Evolutionary conservation across 2,113 vertebrate genomes (phyloP).

Genomic region (Ptilorrhoa leucosticta): DNA sequence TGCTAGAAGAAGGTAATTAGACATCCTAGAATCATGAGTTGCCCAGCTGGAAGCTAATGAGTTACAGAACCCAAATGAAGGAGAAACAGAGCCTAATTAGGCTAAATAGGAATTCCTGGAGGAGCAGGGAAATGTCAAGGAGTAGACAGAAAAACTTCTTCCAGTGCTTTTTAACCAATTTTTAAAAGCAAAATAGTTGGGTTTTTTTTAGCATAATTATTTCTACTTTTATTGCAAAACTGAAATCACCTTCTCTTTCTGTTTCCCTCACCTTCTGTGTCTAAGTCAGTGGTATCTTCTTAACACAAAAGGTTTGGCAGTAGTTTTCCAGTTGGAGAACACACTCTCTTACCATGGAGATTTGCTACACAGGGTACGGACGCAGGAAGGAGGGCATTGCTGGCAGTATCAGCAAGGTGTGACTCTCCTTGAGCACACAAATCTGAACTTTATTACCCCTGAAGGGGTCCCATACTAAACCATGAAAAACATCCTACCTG

Average conservation of each 20-base stretch:
- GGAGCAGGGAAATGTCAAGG: conserved; percentile 49
- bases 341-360: background rate
- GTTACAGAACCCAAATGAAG: conserved; percentile 52
- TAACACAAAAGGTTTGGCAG: background rate
- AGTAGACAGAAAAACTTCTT: conserved; percentile 17
- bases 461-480: background rate
- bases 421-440: background rate
- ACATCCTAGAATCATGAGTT: conserved; percentile 37
- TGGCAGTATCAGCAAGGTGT: background rate
- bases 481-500: background rate
- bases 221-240: background rate
- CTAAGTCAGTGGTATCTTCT: background rate
- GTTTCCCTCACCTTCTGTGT: background rate
- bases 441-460: background rate
- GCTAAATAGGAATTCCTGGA: conserved; percentile 58
- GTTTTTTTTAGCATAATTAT: background rate
- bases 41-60: conserved; percentile 66
- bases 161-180: background rate
- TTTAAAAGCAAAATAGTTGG: background rate
- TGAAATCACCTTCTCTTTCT: background rate
- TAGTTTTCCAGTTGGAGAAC: background rate
- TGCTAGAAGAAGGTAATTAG: conserved; percentile 61
- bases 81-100: conserved; percentile 56
- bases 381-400: background rate
- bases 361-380: background rate